Percentiles rank a stretch among this genome's conserved stretches.
Conservation (phyloP, 1,140 invertebrate species). For the Sitodiplosis mosellana region DNA sequence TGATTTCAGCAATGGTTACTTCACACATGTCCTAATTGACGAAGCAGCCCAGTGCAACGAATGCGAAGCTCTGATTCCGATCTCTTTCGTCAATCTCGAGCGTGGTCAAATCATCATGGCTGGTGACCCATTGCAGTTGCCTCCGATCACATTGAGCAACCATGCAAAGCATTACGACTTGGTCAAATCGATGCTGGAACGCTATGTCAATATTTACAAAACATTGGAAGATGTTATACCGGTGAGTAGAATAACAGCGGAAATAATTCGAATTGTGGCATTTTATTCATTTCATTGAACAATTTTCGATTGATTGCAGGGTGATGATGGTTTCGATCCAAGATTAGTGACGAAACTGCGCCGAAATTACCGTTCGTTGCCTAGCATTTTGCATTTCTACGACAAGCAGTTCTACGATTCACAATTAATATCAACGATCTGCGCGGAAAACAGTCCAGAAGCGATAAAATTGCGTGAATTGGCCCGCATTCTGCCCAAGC, state of each 20-base stretch:
- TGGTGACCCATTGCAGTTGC: constrained; percentile 83
- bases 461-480: neutral
- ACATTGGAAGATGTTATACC: no score
- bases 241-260: no score
- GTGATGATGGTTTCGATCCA: constrained; percentile 37
- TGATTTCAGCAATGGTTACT: constrained; percentile 48
- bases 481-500: no score
- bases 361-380: constrained; percentile 62
- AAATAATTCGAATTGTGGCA: no score
- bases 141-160: constrained; percentile 56
- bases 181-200: constrained; percentile 46
- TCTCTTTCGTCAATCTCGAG: constrained; percentile 30
- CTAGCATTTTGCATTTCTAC: constrained; percentile 54
- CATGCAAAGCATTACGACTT: constrained; percentile 43
- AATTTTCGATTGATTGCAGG: no score
- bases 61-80: constrained; percentile 65
- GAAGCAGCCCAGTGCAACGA: constrained; percentile 84
- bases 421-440: constrained; percentile 18
- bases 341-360: constrained; percentile 49
- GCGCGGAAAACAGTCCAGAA: constrained; percentile 15
- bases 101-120: constrained; percentile 59
- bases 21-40: constrained; percentile 75
- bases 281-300: no score
- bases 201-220: constrained; percentile 31
- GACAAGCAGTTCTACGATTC: constrained; percentile 63